Base-by-base conservation (phyloP, 2,888 invertebrate species). In the Watsonalla cultraria region DNA sequence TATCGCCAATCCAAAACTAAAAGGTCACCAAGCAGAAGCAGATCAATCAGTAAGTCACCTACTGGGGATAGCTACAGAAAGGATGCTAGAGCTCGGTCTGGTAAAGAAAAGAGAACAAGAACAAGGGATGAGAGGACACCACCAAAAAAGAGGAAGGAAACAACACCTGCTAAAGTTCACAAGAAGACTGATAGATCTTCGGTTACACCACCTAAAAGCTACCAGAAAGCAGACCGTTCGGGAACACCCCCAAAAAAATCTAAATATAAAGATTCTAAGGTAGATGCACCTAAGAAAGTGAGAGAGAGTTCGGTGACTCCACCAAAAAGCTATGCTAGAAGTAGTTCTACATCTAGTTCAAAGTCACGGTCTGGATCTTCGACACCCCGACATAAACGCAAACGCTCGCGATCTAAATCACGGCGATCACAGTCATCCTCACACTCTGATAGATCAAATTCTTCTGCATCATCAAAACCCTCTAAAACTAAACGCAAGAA, bases 301-400 rank as follows among this genome's bases (percentile, higher is more conserved):
- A 76, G 78, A 63, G 82, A 88, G 8, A 80, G 75, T 62, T 86
- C 86, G 0, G 61, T 89, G 48, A 89, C 90, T 7, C 89, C 90
- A 9, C 89, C 90, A 0, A 85, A 84, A 58, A 80, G 84, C 61
- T 90, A 90, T 55, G 83, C 83, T 4, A 71, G 84, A 56, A 78
- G 70, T 57, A 66, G 64, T n/a, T 82, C 82, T 0, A 70, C 73
- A 7, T 78, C 79, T 2, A 82, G 77, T 58, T 85, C 84, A 1
- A 74, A 75, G 54, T 86, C 85, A 24, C 73, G 68, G 9, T 80
- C 86, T 6, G 66, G 74, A 39, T 78, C 82, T 7, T 60, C 65
- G 6, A 64, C 78, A 0, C 73, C 72, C 24, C 74, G 74, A 54
- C 73, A 66, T 9, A 70, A 70, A 2, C 64, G 64, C 2, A 73